Base-by-base conservation (phyloP, 37 sponge, comb jelly and placozoan species). In the Hormiphora californensis region DNA sequence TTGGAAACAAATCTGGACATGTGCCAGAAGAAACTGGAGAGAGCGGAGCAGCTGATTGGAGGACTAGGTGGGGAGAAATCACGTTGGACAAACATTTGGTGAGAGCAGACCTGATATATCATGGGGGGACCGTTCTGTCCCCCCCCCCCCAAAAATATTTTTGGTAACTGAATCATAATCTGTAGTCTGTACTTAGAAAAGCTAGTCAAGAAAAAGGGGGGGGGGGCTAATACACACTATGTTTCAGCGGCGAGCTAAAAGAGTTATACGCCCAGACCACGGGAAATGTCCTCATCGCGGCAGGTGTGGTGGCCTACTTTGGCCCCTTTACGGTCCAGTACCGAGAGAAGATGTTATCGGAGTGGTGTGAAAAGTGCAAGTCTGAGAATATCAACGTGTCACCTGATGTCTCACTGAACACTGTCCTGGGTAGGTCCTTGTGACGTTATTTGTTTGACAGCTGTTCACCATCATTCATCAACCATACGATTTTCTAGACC, bases 261-360 rank as follows among this genome's bases (percentile, higher is more conserved):
- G 81, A 73, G 81, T 28, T 73, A 40, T 86, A 86, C 57, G 39
- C 19, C 54, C 55, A 86, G 39, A 54, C 40, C 8, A 57, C 62
- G 37, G 86, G 86, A 15, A 57, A 86, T 43, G 86, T 86, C 40
- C 40, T 86, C 2, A 31, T 86, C 2, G 59, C 86, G 19, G 53
- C 86, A 1, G 86, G 62, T 1, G 54, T 86, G 2, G 61, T 86
- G 39, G 86, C 86, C 62, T 86, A 86, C 62, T 86, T 86, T 40
- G 86, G 86, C 7, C 86, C 86, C 40, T 86, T 86, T 57, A 86
- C 86, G 8, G 86, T 86, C 8, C 86, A 86, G 39, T 86, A 59
- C 57, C 54, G 86, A 27, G 62, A 57, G 23, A 32, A 73, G 0
- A 33, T 73, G 1, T 46, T 73, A n/a, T 21, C 21, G 81, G 35